Evolutionary conservation across 2,888 invertebrate genomes (phyloP), one percentile per base, ranked within the genome.

Genomic region (Yponomeuta cagnagella): DNA sequence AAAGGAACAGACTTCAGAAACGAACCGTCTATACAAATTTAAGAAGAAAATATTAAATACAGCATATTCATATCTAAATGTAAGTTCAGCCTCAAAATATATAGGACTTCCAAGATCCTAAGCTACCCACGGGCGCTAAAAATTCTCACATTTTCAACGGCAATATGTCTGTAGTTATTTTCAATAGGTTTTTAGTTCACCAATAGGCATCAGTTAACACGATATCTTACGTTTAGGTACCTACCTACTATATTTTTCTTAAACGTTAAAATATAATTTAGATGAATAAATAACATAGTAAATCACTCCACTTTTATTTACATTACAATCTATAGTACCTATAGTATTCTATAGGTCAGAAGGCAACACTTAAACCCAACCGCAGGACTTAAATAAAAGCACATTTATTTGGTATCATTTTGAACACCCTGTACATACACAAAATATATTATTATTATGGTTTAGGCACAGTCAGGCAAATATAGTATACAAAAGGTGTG

Each of bases 381-480:
- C 79, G 80, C 81, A 80, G 81, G 82, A 86, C 86, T 83, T 89
- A 89, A 90, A 91, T 89, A 90, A 90, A 92, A 90, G 90, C 90
- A 89, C 86, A 86, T 73, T 52, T 87, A 85, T 91, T 92, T 91
- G 90, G 90, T 91, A 88, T 90, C 87, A 86, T 71, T 87, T 83
- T 83, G 79, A 86, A 88, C 90, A 91, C 90, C 90, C 91, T 92
- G 91, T 91, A 90, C 90, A 90, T 81, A 82, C 89, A 91, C 86
- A 87, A 90, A 90, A 90, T 87, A 82, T 83, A 81, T 80, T 81
- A 81, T 80, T 81, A 79, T 78, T 70, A 80, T 79, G 80, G 77
- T 82, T 83, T 85, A 90, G 90, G 90, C 90, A 90, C 88, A 78
- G 82, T 82, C 81, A 87, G 87, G 88, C 86, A 71, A 73, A 85